These are phyloP conservation scores for Hyles vespertilio DNA, from an alignment of 1,140 invertebrate species.

Conservation along the genomic window DNA sequence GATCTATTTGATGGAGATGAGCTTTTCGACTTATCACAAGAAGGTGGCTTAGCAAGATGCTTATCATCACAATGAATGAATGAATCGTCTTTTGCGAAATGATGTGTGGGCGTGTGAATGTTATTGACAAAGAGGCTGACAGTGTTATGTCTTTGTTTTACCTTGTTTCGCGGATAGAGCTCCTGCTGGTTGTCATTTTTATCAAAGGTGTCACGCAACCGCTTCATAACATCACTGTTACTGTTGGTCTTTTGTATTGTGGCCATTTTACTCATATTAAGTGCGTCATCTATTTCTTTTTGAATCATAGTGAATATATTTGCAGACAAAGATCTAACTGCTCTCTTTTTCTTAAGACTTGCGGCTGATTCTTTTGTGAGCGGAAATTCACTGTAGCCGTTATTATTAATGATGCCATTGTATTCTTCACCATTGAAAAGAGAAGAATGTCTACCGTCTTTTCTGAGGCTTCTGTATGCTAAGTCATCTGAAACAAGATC, in stretches of 20 bases:
- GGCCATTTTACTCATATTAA: constrained; percentile 56
- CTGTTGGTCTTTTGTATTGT: constrained; percentile 69
- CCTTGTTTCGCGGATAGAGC: constrained; percentile 64
- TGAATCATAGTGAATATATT: constrained; percentile 86
- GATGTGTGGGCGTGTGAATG: constrained; percentile 50
- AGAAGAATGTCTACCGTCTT: constrained; percentile 79
- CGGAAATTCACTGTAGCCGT: constrained; percentile 61
- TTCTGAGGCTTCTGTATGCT: constrained; percentile 88
- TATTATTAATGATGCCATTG: constrained; percentile 57
- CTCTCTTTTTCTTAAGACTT: constrained; percentile 81
- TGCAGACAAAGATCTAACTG: constrained; percentile 86
- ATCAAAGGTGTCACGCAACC: constrained; percentile 61
- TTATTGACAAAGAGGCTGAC: constrained; percentile 68
- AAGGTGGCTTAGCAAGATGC: constrained; percentile 65
- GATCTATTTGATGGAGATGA: constrained; percentile 70
- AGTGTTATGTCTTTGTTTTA: constrained; percentile 72
- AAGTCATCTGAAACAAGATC: constrained; percentile 91
- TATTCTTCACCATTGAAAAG: constrained; percentile 59
- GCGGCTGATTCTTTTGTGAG: constrained; percentile 53
- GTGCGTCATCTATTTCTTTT: constrained; percentile 74
- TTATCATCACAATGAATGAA: constrained; percentile 68
- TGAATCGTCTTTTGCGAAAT: constrained; percentile 72
- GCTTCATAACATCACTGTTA: constrained; percentile 66
- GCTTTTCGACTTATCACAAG: constrained; percentile 71
- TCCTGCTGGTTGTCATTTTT: constrained; percentile 62